Percentiles rank a stretch among this genome's conserved stretches.
Evolutionary conservation across 2,113 vertebrate genomes (phyloP).

Genomic region (Hiodon alosoides): DNA sequence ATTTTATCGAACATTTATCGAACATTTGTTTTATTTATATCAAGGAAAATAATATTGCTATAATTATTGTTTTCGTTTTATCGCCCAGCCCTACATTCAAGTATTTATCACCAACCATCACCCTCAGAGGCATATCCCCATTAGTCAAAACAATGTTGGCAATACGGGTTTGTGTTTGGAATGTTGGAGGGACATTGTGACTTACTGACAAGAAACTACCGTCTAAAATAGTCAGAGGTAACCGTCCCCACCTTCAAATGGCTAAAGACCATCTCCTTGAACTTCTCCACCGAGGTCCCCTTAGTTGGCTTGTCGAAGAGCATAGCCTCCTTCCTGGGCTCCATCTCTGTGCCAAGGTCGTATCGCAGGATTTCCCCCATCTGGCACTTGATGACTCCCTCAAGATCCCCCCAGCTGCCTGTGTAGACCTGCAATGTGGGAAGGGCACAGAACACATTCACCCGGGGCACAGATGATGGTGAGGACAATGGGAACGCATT

Average conservation of each 20-base stretch:
- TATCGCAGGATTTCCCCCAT: conserved; percentile 78
- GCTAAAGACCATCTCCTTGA: conserved; percentile 91
- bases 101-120: too few species aligned
- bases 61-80: too few species aligned
- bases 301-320: conserved; percentile 87
- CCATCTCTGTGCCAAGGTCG: conserved; percentile 79
- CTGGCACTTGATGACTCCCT: conserved; percentile 90
- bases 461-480: too few species aligned
- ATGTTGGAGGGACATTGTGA: not conserved
- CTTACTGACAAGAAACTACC: not conserved
- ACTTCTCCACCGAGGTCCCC: conserved; percentile 93
- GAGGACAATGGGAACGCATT: too few species aligned
- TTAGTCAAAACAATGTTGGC: too few species aligned
- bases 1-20: too few species aligned
- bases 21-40: too few species aligned
- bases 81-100: too few species aligned
- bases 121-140: too few species aligned
- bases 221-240: not conserved
- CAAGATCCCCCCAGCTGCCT: conserved; percentile 87
- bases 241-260: conserved; percentile 76
- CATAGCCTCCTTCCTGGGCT: conserved; percentile 76
- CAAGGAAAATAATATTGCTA: too few species aligned
- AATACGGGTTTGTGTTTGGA: too few species aligned
- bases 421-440: conserved; percentile 76
- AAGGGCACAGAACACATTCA: too few species aligned